Evolutionary conservation across 2,113 vertebrate species (phyloP), one percentile per base, ranked within the genome.

Genomic region (Cathartes aura): DNA sequence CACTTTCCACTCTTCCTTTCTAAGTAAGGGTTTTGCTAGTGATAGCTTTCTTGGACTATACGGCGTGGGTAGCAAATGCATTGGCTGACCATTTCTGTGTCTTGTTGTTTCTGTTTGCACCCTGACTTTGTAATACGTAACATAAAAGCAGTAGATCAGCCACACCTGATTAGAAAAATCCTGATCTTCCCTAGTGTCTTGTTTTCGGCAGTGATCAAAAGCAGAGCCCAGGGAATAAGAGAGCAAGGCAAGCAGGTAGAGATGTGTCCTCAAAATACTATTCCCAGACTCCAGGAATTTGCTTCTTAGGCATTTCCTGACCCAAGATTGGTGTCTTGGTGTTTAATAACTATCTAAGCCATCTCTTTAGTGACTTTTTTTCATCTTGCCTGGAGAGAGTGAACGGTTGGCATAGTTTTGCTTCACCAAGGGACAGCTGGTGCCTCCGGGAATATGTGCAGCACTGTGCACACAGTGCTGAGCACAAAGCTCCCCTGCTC

Each of bases 381-480:
- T 6, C 4, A 1, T 32, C 29, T 70, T 70, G 10, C 27, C 13
- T 24, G 22, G 18, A 78, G 5, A 23, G 38, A 70, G 6, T 7
- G 26, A 30, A 20, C 38, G 2, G 5, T 19, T 52, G n/a, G 2
- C 5, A 1, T 13, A 3, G n/a, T 5, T 48, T 18, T n/a, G 17
- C 6, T 21, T 78, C 40, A 5, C 18, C 9, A 21, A 26, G 20
- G 68, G 68, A 8, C 29, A 42, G 32, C 30, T 52, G 43, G 23
- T 70, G 45, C 5, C 64, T 15, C 23, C 66, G 67, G 62, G 87
- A n/a, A 14, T 21, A 12, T 0, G 4, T 15, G 15, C 21, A 66
- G 62, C 21, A 27, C 34, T 1, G 1, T 5, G 14, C 58, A 45
- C 36, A 3, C 21, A 11, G 20, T 36, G 18, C 15, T 14, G 15